A percentile compares a stretch with the other conserved stretches of the same genome.
These are phyloP conservation scores for Microcebus griseorufus DNA, from an alignment of 2,113 vertebrate genomes.

Conservation along the genomic window DNA sequence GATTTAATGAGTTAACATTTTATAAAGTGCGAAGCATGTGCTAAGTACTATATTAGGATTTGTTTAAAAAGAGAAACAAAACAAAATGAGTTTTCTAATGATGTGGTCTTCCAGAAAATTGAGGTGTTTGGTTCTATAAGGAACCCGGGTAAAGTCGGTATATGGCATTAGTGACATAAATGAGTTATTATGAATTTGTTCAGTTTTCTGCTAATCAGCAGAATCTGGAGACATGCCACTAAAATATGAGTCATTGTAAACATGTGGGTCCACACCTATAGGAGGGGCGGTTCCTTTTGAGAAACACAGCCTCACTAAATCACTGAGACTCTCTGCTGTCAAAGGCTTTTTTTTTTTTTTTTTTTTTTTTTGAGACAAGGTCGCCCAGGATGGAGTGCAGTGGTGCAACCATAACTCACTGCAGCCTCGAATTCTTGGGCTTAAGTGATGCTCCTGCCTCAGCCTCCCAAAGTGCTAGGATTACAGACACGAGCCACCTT, in stretches of 20 bases:
- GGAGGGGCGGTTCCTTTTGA: not conserved
- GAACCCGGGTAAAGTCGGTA: not conserved
- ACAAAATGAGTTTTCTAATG: not conserved
- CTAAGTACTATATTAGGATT: not conserved
- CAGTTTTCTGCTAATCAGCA: slow-evolving; percentile 37
- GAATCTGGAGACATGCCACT: not conserved
- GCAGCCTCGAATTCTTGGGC: too few species aligned
- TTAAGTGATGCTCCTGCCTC: too few species aligned
- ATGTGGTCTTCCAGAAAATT: not conserved
- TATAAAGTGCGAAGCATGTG: not conserved
- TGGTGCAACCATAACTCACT: too few species aligned
- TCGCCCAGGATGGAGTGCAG: too few species aligned
- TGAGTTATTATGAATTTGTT: not conserved
- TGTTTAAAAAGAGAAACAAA: slow-evolving; percentile 46
- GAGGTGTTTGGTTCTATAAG: slow-evolving; percentile 8
- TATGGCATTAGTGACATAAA: not conserved
- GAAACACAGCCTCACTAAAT: not conserved
- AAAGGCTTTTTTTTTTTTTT: not conserved
- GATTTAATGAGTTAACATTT: slow-evolving; percentile 6
- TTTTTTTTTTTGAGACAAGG: not conserved
- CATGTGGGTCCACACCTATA: not conserved
- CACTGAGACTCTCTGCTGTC: not conserved
- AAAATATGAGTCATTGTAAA: not conserved
- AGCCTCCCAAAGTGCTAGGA: too few species aligned
- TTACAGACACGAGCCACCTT: too few species aligned